Evolutionary conservation across 2,113 vertebrate species (phyloP).

Genomic region (Psilopsiagon aurifrons): DNA sequence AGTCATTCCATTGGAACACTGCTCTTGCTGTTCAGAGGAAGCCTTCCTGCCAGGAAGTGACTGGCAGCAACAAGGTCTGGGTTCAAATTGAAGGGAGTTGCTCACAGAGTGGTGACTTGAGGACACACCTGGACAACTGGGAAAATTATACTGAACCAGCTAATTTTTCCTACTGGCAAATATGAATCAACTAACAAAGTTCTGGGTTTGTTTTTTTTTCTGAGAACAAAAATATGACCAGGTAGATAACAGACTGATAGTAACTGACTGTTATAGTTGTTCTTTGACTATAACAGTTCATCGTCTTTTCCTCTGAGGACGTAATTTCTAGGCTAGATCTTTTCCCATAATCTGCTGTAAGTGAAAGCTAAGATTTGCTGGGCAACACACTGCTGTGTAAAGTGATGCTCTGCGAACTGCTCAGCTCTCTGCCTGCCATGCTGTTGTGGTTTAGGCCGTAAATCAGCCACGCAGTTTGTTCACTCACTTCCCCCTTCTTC

Average conservation of each 20-base stretch:
- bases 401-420: neutral
- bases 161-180: neutral
- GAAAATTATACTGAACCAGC: neutral
- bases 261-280: neutral
- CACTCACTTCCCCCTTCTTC: too few species aligned
- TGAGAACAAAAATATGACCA: neutral
- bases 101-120: neutral
- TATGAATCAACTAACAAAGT: neutral
- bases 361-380: neutral
- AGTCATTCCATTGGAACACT: neutral
- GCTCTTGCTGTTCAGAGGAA: neutral
- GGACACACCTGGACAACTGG: neutral
- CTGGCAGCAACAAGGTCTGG: neutral
- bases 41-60: neutral
- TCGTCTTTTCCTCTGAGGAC: neutral
- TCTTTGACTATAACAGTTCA: neutral
- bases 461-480: too few species aligned
- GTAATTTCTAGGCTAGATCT: neutral
- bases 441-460: too few species aligned
- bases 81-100: neutral
- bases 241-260: neutral
- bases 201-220: neutral
- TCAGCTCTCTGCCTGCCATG: neutral
- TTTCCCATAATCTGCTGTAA: neutral
- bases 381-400: accelerated